Conservation (phyloP, 2,113 vertebrate genomes). For the Elephas maximus region DNA sequence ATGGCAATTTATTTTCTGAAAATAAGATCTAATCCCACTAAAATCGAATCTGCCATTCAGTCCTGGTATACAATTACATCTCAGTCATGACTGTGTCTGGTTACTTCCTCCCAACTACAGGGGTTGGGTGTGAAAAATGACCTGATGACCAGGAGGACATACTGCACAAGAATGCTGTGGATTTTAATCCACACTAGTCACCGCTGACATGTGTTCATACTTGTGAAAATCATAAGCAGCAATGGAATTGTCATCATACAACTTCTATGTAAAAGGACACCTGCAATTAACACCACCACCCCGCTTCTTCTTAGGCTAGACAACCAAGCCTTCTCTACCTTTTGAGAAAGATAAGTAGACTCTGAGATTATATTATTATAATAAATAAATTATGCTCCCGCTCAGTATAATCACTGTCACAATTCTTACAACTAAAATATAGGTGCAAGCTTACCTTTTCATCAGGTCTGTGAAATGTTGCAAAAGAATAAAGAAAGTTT, state of each 20-base stretch:
- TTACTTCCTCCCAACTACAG: background rate
- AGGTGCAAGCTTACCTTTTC: background rate
- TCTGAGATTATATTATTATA: background rate
- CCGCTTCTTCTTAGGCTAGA: accelerated
- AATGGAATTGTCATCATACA: background rate
- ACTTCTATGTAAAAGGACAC: background rate
- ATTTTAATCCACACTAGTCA: background rate
- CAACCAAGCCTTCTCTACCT: background rate
- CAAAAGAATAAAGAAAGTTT: background rate
- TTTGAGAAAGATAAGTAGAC: background rate
- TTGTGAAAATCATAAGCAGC: background rate
- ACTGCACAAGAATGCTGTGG: background rate
- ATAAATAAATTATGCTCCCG: background rate
- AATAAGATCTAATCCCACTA: background rate
- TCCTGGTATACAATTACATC: background rate
- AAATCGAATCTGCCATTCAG: background rate
- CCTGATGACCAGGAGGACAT: background rate
- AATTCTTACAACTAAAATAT: background rate
- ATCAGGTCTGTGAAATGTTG: background rate
- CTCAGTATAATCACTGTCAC: background rate
- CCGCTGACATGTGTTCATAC: background rate
- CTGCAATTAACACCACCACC: background rate
- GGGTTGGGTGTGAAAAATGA: background rate
- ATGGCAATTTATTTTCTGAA: background rate
- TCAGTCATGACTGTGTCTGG: background rate